Percentiles rank a stretch among this genome's conserved stretches.
Conservation (phyloP, 2,888 invertebrate species). For the Herminia tarsipennalis region DNA sequence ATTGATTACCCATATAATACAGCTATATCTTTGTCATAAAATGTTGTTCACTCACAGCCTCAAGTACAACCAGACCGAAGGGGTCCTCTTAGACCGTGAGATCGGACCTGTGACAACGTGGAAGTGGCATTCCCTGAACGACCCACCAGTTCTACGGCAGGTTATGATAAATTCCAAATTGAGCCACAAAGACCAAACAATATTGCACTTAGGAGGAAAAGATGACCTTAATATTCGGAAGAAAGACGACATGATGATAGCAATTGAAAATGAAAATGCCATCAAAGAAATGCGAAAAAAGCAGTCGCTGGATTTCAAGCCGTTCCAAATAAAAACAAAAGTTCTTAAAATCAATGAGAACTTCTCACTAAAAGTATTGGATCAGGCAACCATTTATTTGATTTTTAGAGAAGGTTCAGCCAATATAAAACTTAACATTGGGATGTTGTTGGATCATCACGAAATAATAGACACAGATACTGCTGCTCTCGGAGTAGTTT, state of each 20-base stretch:
- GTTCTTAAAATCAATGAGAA: constrained; percentile 59
- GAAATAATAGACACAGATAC: no score
- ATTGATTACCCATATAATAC: no score
- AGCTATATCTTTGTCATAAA: no score
- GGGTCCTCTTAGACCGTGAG: constrained; percentile 54
- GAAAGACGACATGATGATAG: not conserved
- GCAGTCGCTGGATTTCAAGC: constrained; percentile 49
- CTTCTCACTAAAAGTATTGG: constrained; percentile 59
- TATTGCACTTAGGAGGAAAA: constrained; percentile 7
- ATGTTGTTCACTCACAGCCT: constrained; percentile 47
- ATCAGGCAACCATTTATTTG: constrained; percentile 59
- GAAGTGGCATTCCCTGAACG: constrained; percentile 69
- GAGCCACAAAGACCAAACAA: constrained; percentile 6
- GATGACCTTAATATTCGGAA: not conserved
- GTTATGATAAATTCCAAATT: constrained; percentile 44
- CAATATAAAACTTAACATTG: constrained; percentile 58
- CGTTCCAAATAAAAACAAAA: constrained; percentile 60
- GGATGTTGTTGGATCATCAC: constrained; percentile 68
- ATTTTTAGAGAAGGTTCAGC: constrained; percentile 49
- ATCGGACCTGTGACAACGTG: constrained; percentile 55
- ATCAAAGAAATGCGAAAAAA: constrained; percentile 50
- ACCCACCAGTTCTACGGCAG: constrained; percentile 57
- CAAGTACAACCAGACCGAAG: constrained; percentile 68
- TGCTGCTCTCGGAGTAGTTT: no score
- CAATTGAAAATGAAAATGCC: constrained; percentile 39